These are phyloP conservation scores for Microctonus aethiopoides DNA, from an alignment of 2,888 invertebrate species.

Conservation along the genomic window DNA sequence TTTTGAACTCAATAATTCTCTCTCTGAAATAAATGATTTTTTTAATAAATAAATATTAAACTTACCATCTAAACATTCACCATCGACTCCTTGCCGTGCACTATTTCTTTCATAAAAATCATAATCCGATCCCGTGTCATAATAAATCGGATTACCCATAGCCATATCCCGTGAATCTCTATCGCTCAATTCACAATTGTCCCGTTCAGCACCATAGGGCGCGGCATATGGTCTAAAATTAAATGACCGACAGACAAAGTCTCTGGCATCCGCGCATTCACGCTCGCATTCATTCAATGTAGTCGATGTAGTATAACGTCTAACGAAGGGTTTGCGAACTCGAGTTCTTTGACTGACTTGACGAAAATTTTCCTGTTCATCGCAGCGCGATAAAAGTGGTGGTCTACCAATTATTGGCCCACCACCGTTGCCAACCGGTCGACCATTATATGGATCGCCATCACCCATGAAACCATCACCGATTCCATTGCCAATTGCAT, in stretches of 20 bases:
- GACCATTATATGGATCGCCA: conserved; percentile 58
- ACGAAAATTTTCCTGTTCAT: conserved; percentile 84
- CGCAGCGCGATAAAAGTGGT: conserved; percentile 74
- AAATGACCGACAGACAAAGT: conserved; percentile 88
- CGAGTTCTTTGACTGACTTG: conserved; percentile 83
- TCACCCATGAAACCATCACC: conserved; percentile 61
- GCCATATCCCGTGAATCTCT: conserved; percentile 86
- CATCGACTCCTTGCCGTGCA: conserved; percentile 76
- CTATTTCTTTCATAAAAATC: conserved; percentile 86
- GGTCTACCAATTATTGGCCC: conserved; percentile 67
- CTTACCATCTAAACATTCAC: conserved; percentile 88
- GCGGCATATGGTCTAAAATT: conserved; percentile 80
- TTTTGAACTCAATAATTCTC: too few relatives aligned
- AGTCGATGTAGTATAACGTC: conserved; percentile 78
- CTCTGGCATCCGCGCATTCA: conserved; percentile 84
- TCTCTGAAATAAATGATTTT: background rate
- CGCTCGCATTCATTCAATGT: conserved; percentile 85
- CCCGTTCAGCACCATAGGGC: conserved; percentile 75
- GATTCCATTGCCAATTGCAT: conserved; percentile 62
- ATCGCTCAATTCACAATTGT: conserved; percentile 92
- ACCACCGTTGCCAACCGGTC: conserved; percentile 61
- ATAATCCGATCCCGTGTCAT: conserved; percentile 85
- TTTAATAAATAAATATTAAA: conserved; percentile 1
- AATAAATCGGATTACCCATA: conserved; percentile 85
- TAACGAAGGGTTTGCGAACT: conserved; percentile 81